These are phyloP conservation scores for Leptocoma aspasia DNA, from an alignment of 2,113 vertebrate species.

Conservation along the genomic window DNA sequence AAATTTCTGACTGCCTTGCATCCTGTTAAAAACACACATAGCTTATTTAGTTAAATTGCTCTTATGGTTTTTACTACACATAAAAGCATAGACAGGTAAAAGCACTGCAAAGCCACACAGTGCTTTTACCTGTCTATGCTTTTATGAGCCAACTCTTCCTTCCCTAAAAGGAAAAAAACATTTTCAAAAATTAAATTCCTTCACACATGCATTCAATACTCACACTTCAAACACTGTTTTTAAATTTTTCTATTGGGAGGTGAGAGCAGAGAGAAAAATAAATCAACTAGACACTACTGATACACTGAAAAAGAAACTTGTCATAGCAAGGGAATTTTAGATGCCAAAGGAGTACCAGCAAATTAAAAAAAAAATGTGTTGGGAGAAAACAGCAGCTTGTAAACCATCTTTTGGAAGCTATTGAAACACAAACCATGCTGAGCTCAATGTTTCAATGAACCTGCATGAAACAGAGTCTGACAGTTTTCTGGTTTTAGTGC, in stretches of 20 bases:
- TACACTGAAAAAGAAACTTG: neutral
- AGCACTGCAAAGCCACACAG: too few relatives aligned
- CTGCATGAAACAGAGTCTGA: neutral
- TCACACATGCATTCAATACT: neutral
- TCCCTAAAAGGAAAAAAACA: neutral
- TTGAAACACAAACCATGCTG: neutral
- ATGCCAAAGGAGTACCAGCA: neutral
- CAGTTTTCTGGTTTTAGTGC: neutral
- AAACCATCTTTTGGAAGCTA: neutral
- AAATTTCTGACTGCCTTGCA: neutral
- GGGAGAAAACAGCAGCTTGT: neutral
- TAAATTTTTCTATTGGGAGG: neutral
- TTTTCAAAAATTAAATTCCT: neutral
- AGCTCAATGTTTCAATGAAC: neutral
- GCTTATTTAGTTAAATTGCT: neutral
- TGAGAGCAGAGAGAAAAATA: neutral
- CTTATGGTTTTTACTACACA: neutral
- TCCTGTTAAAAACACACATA: neutral
- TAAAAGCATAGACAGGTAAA: neutral
- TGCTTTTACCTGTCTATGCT: too few relatives aligned
- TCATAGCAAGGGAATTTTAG: neutral
- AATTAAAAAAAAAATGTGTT: neutral
- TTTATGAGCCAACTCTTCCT: neutral
- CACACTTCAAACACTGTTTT: neutral
- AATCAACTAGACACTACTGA: neutral